These are phyloP conservation scores for Clarias magur DNA, from an alignment of 2,113 vertebrate genomes.

Conservation along the genomic window DNA sequence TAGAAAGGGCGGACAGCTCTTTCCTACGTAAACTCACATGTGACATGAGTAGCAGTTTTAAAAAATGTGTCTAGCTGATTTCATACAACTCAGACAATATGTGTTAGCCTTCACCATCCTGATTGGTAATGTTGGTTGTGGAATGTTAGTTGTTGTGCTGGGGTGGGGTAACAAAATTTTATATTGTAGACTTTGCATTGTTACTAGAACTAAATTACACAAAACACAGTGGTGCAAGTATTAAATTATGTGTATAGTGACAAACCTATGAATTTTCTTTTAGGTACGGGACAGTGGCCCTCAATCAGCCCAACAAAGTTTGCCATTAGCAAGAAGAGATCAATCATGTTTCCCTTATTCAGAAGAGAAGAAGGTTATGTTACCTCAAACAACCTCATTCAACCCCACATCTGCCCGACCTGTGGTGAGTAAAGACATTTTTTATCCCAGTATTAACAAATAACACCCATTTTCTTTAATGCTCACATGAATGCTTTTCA, in stretches of 20 bases:
- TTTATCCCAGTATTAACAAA: background rate
- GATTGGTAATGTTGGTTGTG: too few relatives aligned
- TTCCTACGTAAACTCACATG: too few relatives aligned
- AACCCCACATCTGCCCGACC: conserved; percentile 62
- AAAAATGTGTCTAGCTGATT: too few relatives aligned
- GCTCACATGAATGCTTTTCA: background rate
- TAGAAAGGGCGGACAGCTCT: too few relatives aligned
- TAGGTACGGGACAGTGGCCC: conserved; percentile 53
- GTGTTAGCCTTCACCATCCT: too few relatives aligned
- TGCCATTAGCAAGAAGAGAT: conserved; percentile 66
- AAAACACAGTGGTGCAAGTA: background rate
- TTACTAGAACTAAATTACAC: background rate
- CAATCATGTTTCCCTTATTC: conserved; percentile 53
- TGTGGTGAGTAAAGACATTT: conserved; percentile 46
- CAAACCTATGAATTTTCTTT: conserved; percentile 14
- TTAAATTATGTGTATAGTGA: background rate
- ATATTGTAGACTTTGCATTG: background rate
- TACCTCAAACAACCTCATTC: conserved; percentile 59
- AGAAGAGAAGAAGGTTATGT: conserved; percentile 58
- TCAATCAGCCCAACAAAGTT: conserved; percentile 65
- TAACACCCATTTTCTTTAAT: background rate
- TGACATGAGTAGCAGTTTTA: too few relatives aligned
- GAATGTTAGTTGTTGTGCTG: background rate
- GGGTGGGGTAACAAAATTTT: background rate
- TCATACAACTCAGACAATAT: too few relatives aligned